Conservation (phyloP, 2,113 vertebrate species). For the Aix galericulata region DNA sequence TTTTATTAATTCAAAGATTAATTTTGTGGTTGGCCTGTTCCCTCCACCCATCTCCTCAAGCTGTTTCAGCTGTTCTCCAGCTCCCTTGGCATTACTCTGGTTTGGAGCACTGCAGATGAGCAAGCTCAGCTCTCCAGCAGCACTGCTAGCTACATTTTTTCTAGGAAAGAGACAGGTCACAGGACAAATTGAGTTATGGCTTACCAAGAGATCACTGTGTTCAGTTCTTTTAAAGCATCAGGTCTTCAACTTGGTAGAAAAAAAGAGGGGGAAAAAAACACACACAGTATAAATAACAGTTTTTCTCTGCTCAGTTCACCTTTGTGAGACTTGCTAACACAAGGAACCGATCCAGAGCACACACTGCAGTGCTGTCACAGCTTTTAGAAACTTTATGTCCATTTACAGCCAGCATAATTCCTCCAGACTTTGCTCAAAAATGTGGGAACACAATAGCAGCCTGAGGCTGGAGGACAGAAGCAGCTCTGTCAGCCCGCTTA, state of each 20-base stretch:
- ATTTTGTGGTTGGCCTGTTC: slow-evolving; percentile 39
- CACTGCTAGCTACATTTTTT: not conserved
- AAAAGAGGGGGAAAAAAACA: not conserved
- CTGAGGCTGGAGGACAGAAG: not conserved
- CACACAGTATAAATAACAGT: not conserved
- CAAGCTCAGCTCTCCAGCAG: not conserved
- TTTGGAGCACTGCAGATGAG: not conserved
- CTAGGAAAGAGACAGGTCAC: not conserved
- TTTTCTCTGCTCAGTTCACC: not conserved
- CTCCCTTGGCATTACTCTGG: not conserved
- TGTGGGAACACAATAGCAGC: not conserved
- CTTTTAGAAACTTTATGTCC: not conserved
- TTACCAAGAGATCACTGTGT: not conserved
- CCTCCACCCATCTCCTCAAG: not conserved
- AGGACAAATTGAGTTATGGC: not conserved
- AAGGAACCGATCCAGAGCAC: not conserved
- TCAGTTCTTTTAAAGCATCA: not conserved
- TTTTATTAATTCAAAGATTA: slow-evolving; percentile 55
- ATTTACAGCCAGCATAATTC: not conserved
- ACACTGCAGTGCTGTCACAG: not conserved
- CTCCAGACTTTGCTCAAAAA: not conserved
- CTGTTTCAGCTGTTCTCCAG: slow-evolving; percentile 17
- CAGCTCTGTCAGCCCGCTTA: not conserved
- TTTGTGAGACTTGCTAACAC: not conserved
- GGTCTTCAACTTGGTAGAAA: not conserved